Evolutionary conservation across 1,140 invertebrate species (phyloP), one percentile per base, ranked within the genome.

Genomic region (Macrobrachium nipponense): DNA sequence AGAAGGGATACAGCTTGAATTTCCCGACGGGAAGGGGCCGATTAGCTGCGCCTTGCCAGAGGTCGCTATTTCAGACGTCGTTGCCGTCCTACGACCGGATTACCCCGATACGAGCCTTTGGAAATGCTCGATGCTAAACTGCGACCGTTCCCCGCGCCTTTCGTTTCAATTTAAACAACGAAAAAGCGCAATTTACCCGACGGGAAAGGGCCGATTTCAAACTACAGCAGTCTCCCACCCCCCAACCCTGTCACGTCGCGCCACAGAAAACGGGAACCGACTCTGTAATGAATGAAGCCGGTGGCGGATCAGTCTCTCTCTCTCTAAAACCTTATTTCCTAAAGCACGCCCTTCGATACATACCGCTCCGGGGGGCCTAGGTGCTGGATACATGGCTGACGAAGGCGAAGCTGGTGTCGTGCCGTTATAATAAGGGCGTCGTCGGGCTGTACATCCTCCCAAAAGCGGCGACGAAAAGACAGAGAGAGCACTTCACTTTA

Each of bases 351-450:
- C 51, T 10, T 8, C 23, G 62, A 89, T 87, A 83, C 82, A 77
- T 84, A 84, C 82, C 43, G 82, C 89, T 89, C 66, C 88, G 80
- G 76, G 90, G 90, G 88, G 90, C 89, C 61, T 88, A 87, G 23
- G 86, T 79, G 64, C 84, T 70, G 70, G 89, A 86, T 64, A 90
- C 89, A 80, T 80, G 82, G 70, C 87, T 87, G 86, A 90, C 90
- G 12, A 36, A 66, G 51, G 17, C 20, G 15, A 18, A 76, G 59
- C 20, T 44, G 27, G 18, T 17, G 23, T 73, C 68, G 36, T 61
- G 70, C 59, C 70, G 80, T 75, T 82, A 82, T 82, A 82, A 73
- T 20, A 73, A 23, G 20, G 70, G 4, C 17, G 23, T 15, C 4
- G 68, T 15, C 4, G 27, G 59, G 51, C 51, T 58, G 70, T 72